A percentile compares a stretch with the other conserved stretches of the same genome.
phyloP scores from a whole-genome alignment of 2,888 invertebrate genomes.

The Sinhomidia bicolor region DNA sequence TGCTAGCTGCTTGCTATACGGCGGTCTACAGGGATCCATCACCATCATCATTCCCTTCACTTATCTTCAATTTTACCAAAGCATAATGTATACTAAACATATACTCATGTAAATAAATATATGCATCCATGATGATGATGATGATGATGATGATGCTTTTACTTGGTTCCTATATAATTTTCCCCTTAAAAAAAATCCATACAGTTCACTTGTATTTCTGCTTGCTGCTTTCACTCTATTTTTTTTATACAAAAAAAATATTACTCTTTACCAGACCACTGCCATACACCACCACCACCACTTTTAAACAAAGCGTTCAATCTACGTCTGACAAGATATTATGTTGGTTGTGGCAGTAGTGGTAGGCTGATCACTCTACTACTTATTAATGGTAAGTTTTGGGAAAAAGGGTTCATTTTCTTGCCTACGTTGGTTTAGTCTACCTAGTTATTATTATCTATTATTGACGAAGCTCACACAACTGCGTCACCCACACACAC shows the following conservation, averaged over 20 bases:
- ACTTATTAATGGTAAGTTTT: conserved; percentile 11
- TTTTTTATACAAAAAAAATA: background rate
- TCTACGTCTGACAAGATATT: background rate
- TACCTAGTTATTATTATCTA: background rate
- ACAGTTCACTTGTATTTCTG: background rate
- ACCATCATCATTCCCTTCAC: conserved; percentile 48
- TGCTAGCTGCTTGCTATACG: too few species aligned
- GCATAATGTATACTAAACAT: background rate
- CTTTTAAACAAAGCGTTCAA: background rate
- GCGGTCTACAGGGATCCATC: conserved; percentile 55
- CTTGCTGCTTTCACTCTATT: background rate
- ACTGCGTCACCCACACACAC: background rate
- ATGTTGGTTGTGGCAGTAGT: too few species aligned
- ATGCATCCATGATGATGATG: background rate
- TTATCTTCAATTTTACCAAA: conserved; percentile 52
- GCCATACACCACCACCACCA: background rate
- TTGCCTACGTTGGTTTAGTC: background rate
- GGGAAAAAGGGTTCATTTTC: too few species aligned
- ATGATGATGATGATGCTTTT: background rate
- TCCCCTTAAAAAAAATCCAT: conserved; percentile 3
- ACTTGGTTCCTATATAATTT: background rate
- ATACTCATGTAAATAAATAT: background rate
- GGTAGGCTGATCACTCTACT: background rate
- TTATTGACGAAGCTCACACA: background rate
- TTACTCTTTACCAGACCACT: background rate